Evolutionary conservation across 2,888 invertebrate genomes (phyloP).

Genomic region (Molorchus minor): DNA sequence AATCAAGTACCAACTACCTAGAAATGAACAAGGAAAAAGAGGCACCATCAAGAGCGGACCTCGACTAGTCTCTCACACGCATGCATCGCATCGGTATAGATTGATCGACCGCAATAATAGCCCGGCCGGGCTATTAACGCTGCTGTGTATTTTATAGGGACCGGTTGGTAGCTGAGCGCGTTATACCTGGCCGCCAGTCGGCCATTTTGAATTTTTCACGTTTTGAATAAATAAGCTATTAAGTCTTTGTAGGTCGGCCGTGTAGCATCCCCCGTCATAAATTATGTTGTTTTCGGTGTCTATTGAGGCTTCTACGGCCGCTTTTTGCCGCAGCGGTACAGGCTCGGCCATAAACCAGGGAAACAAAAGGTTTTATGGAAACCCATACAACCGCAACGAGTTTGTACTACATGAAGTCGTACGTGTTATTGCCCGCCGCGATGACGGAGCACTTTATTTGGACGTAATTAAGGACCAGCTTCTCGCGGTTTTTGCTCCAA

Average conservation of each 20-base stretch:
- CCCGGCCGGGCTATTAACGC: constrained; percentile 38
- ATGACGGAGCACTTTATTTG: constrained; percentile 12
- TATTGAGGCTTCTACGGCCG: constrained; percentile 45
- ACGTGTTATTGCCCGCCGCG: constrained; percentile 31
- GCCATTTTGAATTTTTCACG: constrained; percentile 65
- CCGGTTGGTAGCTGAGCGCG: constrained; percentile 33
- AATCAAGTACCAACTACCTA: too few relatives aligned
- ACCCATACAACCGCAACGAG: constrained; percentile 40
- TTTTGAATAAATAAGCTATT: constrained; percentile 66
- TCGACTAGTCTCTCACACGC: too few relatives aligned
- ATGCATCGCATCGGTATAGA: too few relatives aligned
- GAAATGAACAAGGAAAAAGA: too few relatives aligned
- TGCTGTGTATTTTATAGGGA: constrained; percentile 27
- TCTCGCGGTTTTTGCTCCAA: neutral
- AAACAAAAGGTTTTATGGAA: constrained; percentile 46
- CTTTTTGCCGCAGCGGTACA: constrained; percentile 39
- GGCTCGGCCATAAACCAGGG: constrained; percentile 38
- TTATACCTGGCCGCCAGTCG: constrained; percentile 45
- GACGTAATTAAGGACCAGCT: constrained; percentile 4
- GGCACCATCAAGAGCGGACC: too few relatives aligned
- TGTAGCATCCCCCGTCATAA: constrained; percentile 60
- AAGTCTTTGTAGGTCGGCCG: constrained; percentile 63
- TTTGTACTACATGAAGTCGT: constrained; percentile 43
- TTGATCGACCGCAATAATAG: too few relatives aligned
- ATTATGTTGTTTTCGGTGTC: constrained; percentile 62